Percentiles rank a stretch among this genome's conserved stretches.
Conservation (phyloP, 2,888 invertebrate genomes). For the Lycaena phlaeas region DNA sequence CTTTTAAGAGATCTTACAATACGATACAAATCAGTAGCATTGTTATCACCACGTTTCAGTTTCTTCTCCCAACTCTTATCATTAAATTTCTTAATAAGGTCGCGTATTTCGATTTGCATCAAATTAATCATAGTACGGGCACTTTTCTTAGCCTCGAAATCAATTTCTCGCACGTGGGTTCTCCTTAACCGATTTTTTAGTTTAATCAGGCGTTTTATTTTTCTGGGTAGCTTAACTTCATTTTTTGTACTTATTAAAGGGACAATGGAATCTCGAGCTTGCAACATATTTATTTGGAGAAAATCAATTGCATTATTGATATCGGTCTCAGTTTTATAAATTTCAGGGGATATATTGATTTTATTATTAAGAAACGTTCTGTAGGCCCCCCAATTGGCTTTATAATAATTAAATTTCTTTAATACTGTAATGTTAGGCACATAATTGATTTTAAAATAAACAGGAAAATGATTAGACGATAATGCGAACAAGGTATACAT, state of each 20-base stretch:
- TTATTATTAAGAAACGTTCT: background rate
- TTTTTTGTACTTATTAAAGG: background rate
- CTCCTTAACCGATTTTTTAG: background rate
- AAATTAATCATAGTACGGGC: background rate
- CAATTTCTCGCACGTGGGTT: background rate
- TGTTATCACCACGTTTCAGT: background rate
- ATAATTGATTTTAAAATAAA: slow-evolving; percentile 1
- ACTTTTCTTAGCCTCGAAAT: background rate
- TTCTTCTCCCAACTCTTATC: background rate
- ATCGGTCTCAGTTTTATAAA: no score
- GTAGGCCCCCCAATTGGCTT: background rate
- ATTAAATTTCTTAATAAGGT: background rate
- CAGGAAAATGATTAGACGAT: slow-evolving; percentile 19
- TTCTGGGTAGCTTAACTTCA: background rate
- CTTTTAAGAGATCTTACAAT: background rate
- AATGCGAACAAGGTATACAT: background rate
- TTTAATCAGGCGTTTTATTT: background rate
- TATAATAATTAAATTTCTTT: background rate
- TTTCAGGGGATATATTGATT: background rate
- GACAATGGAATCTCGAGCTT: background rate
- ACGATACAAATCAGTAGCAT: background rate
- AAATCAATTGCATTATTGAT: no score
- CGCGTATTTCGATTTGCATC: background rate
- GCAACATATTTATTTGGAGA: background rate
- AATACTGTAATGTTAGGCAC: background rate